Evolutionary conservation across 2,888 invertebrate genomes (phyloP), one percentile per base, ranked within the genome.

Genomic region (Noctua comes): DNA sequence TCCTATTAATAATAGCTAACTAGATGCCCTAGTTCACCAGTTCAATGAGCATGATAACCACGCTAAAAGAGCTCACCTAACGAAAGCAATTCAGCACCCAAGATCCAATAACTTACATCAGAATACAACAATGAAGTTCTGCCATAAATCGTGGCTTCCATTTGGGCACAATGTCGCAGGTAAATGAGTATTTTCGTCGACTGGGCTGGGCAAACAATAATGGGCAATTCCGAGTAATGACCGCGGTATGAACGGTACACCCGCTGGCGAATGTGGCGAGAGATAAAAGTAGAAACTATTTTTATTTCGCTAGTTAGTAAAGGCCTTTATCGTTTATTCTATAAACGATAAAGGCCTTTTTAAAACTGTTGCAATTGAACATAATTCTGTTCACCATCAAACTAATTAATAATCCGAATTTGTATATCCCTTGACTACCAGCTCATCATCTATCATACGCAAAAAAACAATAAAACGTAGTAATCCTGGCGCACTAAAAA

Each of bases 161-260:
- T 90, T 87, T 86, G 70, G 86, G 87, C 81, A 88, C 87, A 89
- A 88, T 91, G 91, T 91, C 91, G 83, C 92, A 93, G 93, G 93
- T 93, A 94, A 93, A 93, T 93, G 90, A 92, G 91, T 91, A 92
- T 94, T 93, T 94, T 93, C 91, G 91, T 90, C 79, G 89, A 91
- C 91, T 93, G 94, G 94, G 95, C 92, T 93, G 90, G 95, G 93
- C 95, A 91, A 91, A 92, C 93, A 93, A 93, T 95, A 94, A 95
- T 95, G 93, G 95, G 91, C 93, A 93, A 95, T 94, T 93, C 89
- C 89, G 85, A 86, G 90, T 94, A 94, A 94, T 93, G 92, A 92
- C 91, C 91, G 88, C 84, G 89, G 87, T 91, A 91, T 89, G 91
- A 89, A 87, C 88, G 51, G 91, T 86, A 92, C 90, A 87, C 82